Evolutionary conservation across 1,140 invertebrate genomes (phyloP), one percentile per base, ranked within the genome.

Genomic region (Metaphire vulgaris): DNA sequence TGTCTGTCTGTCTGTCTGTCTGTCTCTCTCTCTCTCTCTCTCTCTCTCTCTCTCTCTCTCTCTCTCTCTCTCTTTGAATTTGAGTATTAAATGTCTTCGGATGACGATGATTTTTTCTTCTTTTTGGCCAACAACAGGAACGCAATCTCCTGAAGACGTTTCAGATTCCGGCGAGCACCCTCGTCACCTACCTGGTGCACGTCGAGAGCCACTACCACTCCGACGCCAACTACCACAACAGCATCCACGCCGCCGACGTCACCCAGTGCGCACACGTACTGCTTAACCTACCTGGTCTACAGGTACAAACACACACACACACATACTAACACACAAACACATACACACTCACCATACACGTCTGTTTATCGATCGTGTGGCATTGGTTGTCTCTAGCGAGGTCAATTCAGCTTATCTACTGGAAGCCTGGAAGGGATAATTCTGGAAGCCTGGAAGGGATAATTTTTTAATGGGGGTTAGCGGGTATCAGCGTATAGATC

Each of bases 131-230:
- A 80, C 82, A 91, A 81, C 90, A 95, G 89, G 92, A 92, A 86
- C 90, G 95, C 80, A 93, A 96, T 83, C 88, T 98, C 80, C 87
- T 96, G 83, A 95, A 94, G 85, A 92, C 92, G 70, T 93, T 99
- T 85, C 92, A 96, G 87, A 99, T 99, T 86, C 93, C 94, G 76
- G 90, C 94, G 65, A 93, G 94, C 86, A 96, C 92, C 72, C 92
- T 99, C 86, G 89, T 99, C 81, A 94, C 93, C 76, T 99, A 97
- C 87, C 91, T 98, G 87, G 92, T 96, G 89, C 97, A 96, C 74
- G 89, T 99, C 79, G 97, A 99, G 88, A 96, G 98, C 87, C 96
- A 99, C 87, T 99, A 99, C 87, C 90, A 95, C 78, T 74, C 80
- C 28, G 87, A 88, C 74, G 82, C 82, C 30, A 84, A 84, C 72